Conservation (phyloP, 2,888 invertebrate species). For the Megamerina dolium region DNA sequence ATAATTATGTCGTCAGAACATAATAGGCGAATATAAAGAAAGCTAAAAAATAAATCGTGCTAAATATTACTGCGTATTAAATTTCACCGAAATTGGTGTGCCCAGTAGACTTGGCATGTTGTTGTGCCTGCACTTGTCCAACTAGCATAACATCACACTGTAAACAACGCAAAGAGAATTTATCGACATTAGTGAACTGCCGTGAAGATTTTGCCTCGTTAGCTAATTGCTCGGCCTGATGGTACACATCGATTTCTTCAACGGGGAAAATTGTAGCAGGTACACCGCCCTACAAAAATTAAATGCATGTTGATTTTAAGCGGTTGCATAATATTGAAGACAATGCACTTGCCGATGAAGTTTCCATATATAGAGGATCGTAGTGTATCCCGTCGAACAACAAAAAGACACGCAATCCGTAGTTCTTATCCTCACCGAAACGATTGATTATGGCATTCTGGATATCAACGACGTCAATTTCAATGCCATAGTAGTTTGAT, state of each 20-base stretch:
- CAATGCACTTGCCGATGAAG: constrained; percentile 60
- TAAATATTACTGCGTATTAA: constrained; percentile 47
- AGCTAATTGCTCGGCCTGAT: constrained; percentile 79
- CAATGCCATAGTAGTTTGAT: constrained; percentile 78
- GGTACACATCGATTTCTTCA: constrained; percentile 64
- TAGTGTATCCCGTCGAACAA: constrained; percentile 96
- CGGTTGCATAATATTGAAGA: background rate
- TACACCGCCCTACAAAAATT: constrained; percentile 56
- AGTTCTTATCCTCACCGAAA: constrained; percentile 88
- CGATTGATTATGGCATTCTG: constrained; percentile 83
- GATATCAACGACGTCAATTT: constrained; percentile 91
- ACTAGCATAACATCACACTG: constrained; percentile 70
- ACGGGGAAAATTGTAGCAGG: constrained; percentile 76
- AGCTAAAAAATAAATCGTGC: constrained; percentile 38
- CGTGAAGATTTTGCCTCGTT: constrained; percentile 81
- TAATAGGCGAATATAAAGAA: constrained; percentile 43
- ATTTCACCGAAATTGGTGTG: constrained; percentile 78
- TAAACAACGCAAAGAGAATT: constrained; percentile 77
- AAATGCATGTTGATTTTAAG: background rate
- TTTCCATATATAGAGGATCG: constrained; percentile 86
- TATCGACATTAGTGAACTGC: constrained; percentile 85
- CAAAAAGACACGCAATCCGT: constrained; percentile 75
- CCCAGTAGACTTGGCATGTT: constrained; percentile 77
- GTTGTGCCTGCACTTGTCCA: constrained; percentile 76
- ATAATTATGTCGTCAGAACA: constrained; percentile 12